Evolutionary conservation across 2,888 invertebrate species (phyloP).

Genomic region (Heliconius hortense): DNA sequence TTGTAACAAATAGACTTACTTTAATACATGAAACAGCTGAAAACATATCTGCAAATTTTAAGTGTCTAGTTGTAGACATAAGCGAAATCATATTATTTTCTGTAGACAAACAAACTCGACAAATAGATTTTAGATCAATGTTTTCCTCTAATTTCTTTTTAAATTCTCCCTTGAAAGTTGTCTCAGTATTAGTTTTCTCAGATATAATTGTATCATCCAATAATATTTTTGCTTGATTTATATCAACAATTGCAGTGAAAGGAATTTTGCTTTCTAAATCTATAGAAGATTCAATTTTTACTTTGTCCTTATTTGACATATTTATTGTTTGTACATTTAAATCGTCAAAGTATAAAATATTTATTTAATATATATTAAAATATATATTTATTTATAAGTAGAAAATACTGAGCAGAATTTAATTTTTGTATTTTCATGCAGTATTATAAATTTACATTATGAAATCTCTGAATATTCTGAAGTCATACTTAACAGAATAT

Average conservation of each 20-base stretch:
- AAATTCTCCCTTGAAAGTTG: neutral
- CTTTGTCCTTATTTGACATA: conserved; percentile 16
- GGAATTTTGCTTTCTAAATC: conserved; percentile 36
- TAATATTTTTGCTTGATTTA: conserved; percentile 24
- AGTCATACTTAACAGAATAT: neutral
- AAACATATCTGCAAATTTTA: conserved; percentile 61
- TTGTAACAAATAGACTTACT: conserved; percentile 47
- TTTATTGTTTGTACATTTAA: neutral
- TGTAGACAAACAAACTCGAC: conserved; percentile 73
- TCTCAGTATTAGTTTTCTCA: neutral
- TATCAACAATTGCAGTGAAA: conserved; percentile 33
- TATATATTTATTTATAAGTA: too few relatives aligned
- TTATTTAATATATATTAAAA: too few relatives aligned
- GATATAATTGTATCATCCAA: neutral
- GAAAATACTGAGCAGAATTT: neutral
- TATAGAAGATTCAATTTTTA: conserved; percentile 3
- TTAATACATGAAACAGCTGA: conserved; percentile 59
- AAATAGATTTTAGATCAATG: conserved; percentile 50
- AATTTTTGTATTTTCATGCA: neutral
- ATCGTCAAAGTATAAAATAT: neutral
- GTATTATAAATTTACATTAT: neutral
- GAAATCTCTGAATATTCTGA: neutral
- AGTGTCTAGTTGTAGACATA: conserved; percentile 54
- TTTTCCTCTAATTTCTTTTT: conserved; percentile 6
- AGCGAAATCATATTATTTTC: conserved; percentile 60